phyloP scores from a whole-genome alignment of 2,797 vertebrate genomes.

The Phataginus tricuspis region DNA sequence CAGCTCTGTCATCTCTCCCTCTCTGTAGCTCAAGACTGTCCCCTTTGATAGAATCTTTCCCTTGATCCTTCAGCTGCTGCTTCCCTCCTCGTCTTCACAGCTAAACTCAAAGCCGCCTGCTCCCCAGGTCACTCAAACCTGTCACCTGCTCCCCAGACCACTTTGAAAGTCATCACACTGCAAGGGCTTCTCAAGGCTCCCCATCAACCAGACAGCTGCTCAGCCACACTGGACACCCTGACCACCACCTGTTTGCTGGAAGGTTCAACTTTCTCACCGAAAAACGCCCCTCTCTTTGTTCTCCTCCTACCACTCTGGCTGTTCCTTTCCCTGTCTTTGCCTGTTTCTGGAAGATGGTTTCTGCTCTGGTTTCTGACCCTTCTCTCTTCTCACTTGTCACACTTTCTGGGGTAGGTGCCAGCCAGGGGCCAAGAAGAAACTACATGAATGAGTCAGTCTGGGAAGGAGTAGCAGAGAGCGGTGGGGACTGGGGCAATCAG shows the following conservation, averaged over 20 bases:
- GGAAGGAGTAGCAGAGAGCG: neutral
- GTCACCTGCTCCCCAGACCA: too few species aligned
- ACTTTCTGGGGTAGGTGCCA: neutral
- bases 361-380: neutral
- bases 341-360: neutral
- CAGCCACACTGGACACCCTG: neutral
- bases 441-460: neutral
- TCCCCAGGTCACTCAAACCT: too few species aligned
- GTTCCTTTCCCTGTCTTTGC: neutral
- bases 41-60: neutral
- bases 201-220: neutral
- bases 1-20: neutral
- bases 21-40: neutral
- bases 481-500: neutral
- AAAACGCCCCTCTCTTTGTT: neutral
- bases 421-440: neutral
- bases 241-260: neutral
- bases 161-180: too few species aligned
- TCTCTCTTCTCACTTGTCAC: neutral
- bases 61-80: neutral
- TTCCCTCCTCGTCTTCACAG: neutral
- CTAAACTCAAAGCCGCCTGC: neutral
- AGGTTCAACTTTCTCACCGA: neutral
- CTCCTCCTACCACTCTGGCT: neutral
- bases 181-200: too few species aligned